These are phyloP conservation scores for Acanthococcus lagerstroemiae DNA, from an alignment of 2,888 invertebrate species.

Conservation along the genomic window DNA sequence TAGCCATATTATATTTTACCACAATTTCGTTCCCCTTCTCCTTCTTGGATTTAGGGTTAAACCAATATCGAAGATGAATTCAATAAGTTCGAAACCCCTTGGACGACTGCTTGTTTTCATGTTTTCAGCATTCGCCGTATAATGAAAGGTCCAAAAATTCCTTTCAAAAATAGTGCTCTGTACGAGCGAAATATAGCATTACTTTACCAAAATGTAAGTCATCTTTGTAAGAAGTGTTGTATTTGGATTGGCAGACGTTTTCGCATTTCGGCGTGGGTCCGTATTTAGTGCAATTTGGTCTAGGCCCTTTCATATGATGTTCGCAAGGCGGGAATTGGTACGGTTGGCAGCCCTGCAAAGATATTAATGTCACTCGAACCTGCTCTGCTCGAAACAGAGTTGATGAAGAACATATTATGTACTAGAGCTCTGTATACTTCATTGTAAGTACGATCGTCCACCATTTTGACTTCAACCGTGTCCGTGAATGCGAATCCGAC, in stretches of 20 bases:
- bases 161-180: not conserved
- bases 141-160: not conserved
- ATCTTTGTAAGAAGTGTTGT: constrained; percentile 55
- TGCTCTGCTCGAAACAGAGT: too few relatives aligned
- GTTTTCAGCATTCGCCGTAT: not conserved
- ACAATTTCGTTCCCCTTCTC: too few relatives aligned
- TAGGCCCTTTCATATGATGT: constrained; percentile 73
- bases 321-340: constrained; percentile 80
- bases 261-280: constrained; percentile 69
- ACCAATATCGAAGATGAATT: too few relatives aligned
- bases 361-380: too few relatives aligned
- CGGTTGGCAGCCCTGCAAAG: constrained; percentile 63
- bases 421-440: not conserved
- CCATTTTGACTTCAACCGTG: too few relatives aligned
- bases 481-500: too few relatives aligned
- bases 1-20: too few relatives aligned
- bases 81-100: too few relatives aligned
- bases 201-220: constrained; percentile 66
- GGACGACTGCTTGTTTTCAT: too few relatives aligned
- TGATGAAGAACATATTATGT: not conserved
- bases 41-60: too few relatives aligned
- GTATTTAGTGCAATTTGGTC: constrained; percentile 57
- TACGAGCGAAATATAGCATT: not conserved
- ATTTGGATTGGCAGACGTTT: constrained; percentile 55
- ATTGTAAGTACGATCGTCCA: too few relatives aligned